These are phyloP conservation scores for Helicoverpa armigera DNA, from an alignment of 1,140 invertebrate species.

Conservation along the genomic window DNA sequence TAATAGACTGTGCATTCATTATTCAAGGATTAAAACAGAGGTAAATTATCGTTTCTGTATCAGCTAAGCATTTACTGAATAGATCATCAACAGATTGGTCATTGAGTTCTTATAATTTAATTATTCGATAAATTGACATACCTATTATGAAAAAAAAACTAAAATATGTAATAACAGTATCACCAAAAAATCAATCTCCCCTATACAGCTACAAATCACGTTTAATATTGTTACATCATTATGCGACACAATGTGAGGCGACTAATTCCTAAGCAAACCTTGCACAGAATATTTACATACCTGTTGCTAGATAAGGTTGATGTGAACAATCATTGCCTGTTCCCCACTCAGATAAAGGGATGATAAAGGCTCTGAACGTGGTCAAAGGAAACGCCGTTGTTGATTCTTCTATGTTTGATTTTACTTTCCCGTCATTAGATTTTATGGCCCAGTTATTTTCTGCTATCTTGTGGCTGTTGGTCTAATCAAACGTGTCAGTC, in stretches of 20 bases:
- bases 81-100: too few species aligned
- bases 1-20: background rate
- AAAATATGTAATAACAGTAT: background rate
- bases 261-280: conserved; percentile 72
- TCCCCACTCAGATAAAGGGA: conserved; percentile 66
- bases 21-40: background rate
- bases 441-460: conserved; percentile 44
- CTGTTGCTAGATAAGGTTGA: conserved; percentile 62
- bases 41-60: background rate
- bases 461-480: conserved; percentile 32
- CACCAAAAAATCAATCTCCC: conserved; percentile 30
- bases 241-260: conserved; percentile 58
- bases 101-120: too few species aligned
- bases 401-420: conserved; percentile 66
- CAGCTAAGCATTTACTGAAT: too few species aligned
- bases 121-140: too few species aligned
- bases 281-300: conserved; percentile 64
- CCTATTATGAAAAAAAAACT: too few species aligned
- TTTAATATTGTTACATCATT: conserved; percentile 52
- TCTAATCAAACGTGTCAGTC: conserved; percentile 35
- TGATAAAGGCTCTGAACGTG: conserved; percentile 68
- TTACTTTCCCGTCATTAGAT: conserved; percentile 59
- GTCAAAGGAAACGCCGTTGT: conserved; percentile 77
- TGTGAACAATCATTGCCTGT: conserved; percentile 68
- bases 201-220: conserved; percentile 36